Evolutionary conservation across 2,888 invertebrate genomes (phyloP).

Genomic region (Frankliniella intonsa): DNA sequence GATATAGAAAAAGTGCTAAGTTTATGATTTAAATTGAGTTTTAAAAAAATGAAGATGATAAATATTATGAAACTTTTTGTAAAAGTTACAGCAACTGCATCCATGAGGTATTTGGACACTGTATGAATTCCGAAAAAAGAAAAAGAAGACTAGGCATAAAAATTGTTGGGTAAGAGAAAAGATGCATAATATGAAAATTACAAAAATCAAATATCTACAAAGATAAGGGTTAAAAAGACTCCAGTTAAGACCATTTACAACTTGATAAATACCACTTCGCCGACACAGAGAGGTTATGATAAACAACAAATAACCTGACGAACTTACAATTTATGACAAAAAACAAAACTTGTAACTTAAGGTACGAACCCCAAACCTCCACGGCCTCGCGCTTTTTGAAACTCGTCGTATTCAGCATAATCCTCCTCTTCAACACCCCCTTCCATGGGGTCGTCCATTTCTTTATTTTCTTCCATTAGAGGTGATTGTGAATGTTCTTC

Average conservation of each 20-base stretch:
- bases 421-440: conserved; percentile 8
- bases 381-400: conserved; percentile 46
- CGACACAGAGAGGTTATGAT: too few relatives aligned
- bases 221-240: background rate
- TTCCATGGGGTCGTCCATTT: conserved; percentile 15
- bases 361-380: conserved; percentile 43
- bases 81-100: background rate
- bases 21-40: background rate
- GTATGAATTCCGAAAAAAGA: background rate
- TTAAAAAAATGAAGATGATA: background rate
- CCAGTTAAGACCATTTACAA: too few relatives aligned
- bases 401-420: background rate
- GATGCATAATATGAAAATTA: background rate
- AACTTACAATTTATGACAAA: conserved; percentile 43
- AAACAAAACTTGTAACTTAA: conserved; percentile 52
- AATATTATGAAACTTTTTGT: background rate
- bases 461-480: conserved; percentile 11
- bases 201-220: background rate
- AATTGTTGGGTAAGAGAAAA: background rate
- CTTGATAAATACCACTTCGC: too few relatives aligned
- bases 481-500: conserved; percentile 8
- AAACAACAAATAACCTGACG: background rate
- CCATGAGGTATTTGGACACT: background rate
- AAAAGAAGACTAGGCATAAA: background rate
- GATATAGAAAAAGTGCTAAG: background rate